A percentile compares a stretch with the other conserved stretches of the same genome.
Evolutionary conservation across 2,888 invertebrate genomes (phyloP).

Genomic region (Gymnoscelis rufifasciata): DNA sequence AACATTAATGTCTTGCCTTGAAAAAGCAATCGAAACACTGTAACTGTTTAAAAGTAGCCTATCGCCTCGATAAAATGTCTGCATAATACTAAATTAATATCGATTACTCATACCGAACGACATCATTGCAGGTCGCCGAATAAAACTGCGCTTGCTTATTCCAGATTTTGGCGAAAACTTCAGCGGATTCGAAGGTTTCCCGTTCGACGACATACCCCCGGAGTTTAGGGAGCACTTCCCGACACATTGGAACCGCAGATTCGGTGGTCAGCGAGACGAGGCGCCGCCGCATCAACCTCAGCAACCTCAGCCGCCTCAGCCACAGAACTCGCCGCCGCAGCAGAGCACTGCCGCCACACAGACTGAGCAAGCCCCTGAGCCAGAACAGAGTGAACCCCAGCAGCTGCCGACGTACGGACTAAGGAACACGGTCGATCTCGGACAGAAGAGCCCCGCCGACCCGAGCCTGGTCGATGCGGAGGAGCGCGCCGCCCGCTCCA

Average conservation of each 20-base stretch:
- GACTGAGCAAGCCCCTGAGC: conserved; percentile 49
- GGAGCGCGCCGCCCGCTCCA: conserved; percentile 83
- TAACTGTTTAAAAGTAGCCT: too few relatives aligned
- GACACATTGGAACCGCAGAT: conserved; percentile 65
- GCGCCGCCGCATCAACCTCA: conserved; percentile 38
- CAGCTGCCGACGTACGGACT: conserved; percentile 82
- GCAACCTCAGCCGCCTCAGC: conserved; percentile 24
- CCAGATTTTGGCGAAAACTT: conserved; percentile 72
- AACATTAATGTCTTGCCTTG: too few relatives aligned
- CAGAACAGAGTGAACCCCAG: conserved; percentile 12
- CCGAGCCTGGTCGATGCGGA: conserved; percentile 68
- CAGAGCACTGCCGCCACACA: conserved; percentile 63
- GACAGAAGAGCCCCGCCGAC: conserved; percentile 81
- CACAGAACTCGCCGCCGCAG: conserved; percentile 28
- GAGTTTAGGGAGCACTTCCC: conserved; percentile 74
- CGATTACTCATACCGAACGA: too few relatives aligned
- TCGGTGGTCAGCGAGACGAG: too few relatives aligned
- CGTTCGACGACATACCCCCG: conserved; percentile 73
- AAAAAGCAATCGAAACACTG: too few relatives aligned
- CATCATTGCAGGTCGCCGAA: too few relatives aligned
- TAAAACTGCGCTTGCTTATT: conserved; percentile 52
- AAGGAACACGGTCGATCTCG: conserved; percentile 89
- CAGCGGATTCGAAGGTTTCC: conserved; percentile 75
- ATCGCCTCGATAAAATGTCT: too few relatives aligned
- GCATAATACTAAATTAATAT: too few relatives aligned